These are phyloP conservation scores for Brachionus rubens DNA, from an alignment of 1,140 invertebrate genomes.

Conservation along the genomic window DNA sequence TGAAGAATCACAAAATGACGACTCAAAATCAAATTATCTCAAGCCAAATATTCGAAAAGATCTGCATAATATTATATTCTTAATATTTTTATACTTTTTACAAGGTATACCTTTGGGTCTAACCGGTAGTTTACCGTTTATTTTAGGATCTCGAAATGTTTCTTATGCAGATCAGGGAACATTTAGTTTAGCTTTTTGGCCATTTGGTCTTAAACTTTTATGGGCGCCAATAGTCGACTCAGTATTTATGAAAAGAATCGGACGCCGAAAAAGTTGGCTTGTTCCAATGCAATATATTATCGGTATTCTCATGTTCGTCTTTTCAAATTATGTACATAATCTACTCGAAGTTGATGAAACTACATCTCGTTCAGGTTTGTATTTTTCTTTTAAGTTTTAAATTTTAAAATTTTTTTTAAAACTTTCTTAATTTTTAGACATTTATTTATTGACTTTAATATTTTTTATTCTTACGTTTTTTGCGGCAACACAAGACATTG, in stretches of 20 bases:
- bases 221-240: slow-evolving; percentile 98
- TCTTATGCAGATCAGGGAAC: slow-evolving; percentile 70
- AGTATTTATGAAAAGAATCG: slow-evolving; percentile 75
- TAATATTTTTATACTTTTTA: slow-evolving; percentile 85
- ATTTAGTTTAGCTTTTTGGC: slow-evolving; percentile 96
- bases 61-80: slow-evolving; percentile 13
- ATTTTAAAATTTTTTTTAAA: slow-evolving; percentile 64
- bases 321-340: slow-evolving; percentile 42
- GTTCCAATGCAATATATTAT: slow-evolving; percentile 76
- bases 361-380: neutral
- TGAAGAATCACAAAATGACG: neutral
- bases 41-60: slow-evolving; percentile 3
- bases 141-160: slow-evolving; percentile 63
- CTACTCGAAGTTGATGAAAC: slow-evolving; percentile 15
- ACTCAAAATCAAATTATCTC: neutral
- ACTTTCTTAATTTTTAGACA: neutral
- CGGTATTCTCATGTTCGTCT: slow-evolving; percentile 64
- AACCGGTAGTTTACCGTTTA: slow-evolving; percentile 85
- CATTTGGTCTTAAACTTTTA: slow-evolving; percentile 85
- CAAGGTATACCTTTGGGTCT: slow-evolving; percentile 90
- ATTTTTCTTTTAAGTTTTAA: neutral
- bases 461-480: slow-evolving; percentile 78
- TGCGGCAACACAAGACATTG: slow-evolving; percentile 98
- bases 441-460: slow-evolving; percentile 64
- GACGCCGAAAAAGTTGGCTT: slow-evolving; percentile 92